Evolutionary conservation across 2,113 vertebrate species (phyloP).

Genomic region (Pteronura brasiliensis): DNA sequence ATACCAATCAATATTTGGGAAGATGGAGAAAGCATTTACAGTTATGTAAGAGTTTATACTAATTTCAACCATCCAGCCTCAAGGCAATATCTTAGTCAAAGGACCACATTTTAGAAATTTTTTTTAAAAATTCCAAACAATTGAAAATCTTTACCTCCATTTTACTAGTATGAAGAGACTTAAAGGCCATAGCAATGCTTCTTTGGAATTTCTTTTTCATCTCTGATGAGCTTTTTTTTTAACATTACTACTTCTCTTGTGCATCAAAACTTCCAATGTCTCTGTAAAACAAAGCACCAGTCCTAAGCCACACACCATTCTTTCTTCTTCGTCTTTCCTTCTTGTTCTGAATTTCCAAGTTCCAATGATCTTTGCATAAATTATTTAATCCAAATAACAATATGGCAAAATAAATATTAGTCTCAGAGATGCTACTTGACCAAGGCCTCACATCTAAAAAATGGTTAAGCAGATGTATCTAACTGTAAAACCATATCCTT

Average conservation of each 20-base stretch:
- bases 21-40: not conserved
- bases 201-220: not conserved
- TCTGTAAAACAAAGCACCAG: not conserved
- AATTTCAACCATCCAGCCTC: not conserved
- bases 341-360: not conserved
- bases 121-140: not conserved
- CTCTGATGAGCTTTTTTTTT: not conserved
- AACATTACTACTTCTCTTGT: not conserved
- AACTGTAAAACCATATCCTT: not conserved
- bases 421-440: not conserved
- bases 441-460: not conserved
- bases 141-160: not conserved
- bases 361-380: not conserved
- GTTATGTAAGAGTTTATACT: not conserved
- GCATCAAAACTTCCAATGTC: not conserved
- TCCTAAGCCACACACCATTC: not conserved
- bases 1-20: not conserved
- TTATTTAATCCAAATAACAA: not conserved
- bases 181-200: not conserved
- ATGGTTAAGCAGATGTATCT: not conserved
- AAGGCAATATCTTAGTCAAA: not conserved
- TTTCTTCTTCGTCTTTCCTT: not conserved
- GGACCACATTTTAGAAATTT: not conserved
- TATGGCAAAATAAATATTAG: not conserved
- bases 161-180: not conserved